Conservation (phyloP, 2,797 vertebrate genomes). For the Linurgus olivaceus region DNA sequence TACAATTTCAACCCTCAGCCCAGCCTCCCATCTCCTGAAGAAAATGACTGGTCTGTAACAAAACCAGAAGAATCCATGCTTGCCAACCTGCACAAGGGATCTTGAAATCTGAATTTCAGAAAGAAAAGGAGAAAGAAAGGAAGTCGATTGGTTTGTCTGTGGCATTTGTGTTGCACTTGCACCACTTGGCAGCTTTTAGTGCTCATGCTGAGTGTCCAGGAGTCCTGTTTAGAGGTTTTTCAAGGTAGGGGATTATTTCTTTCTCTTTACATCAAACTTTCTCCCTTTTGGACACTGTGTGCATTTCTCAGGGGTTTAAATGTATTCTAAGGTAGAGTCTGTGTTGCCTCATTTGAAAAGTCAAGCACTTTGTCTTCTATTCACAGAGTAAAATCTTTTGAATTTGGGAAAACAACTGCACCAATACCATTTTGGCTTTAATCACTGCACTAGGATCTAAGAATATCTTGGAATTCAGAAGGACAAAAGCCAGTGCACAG, state of each 20-base stretch:
- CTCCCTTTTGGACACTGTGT: background rate
- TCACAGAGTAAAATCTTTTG: background rate
- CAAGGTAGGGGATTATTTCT: background rate
- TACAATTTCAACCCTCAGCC: background rate
- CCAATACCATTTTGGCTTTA: background rate
- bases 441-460: background rate
- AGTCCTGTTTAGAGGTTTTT: background rate
- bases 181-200: background rate
- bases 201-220: background rate
- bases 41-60: background rate
- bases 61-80: background rate
- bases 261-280: background rate
- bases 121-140: background rate
- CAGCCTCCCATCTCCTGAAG: background rate
- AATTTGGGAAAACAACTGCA: background rate
- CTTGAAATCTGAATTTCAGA: background rate
- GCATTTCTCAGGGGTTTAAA: background rate
- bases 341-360: background rate
- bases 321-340: background rate
- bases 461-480: background rate
- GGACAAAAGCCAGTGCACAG: background rate
- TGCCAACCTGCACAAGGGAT: background rate
- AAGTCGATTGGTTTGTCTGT: background rate
- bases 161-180: background rate
- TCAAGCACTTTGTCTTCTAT: background rate